Evolutionary conservation across 2,797 vertebrate genomes (phyloP).

Genomic region (Chiloscyllium punctatum): DNA sequence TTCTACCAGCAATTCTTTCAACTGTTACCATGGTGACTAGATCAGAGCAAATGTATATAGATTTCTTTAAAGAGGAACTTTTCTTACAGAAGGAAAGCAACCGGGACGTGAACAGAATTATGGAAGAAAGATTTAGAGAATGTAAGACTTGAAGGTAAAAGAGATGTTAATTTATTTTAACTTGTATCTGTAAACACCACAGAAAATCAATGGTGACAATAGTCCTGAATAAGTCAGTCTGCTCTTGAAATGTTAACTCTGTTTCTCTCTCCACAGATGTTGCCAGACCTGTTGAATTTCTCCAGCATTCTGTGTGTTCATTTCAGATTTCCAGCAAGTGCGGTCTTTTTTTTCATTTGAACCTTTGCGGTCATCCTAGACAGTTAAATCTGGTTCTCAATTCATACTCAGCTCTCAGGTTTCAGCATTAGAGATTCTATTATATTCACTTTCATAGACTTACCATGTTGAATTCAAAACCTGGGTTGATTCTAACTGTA

Average conservation of each 20-base stretch:
- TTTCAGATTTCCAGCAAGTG: too few species aligned
- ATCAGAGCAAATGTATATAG: neutral
- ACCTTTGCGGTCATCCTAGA: neutral
- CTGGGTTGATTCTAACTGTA: neutral
- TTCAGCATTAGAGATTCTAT: neutral
- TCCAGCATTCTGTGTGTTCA: too few species aligned
- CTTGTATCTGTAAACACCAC: neutral
- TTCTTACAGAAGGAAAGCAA: neutral
- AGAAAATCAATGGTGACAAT: neutral
- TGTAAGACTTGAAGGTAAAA: neutral
- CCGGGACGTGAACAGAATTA: neutral
- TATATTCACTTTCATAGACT: neutral
- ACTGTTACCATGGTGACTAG: neutral
- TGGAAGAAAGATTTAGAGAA: neutral
- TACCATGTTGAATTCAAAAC: neutral
- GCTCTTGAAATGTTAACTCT: too few species aligned
- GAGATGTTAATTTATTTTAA: neutral
- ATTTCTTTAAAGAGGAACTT: neutral
- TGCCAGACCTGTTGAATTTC: too few species aligned
- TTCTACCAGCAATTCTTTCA: neutral
- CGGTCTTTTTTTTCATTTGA: too few species aligned
- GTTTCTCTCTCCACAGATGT: too few species aligned
- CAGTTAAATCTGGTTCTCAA: neutral
- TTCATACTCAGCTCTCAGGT: neutral
- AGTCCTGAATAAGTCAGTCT: too few species aligned